Conservation (phyloP, 1,140 invertebrate species). For the Andricus grossulariae region DNA sequence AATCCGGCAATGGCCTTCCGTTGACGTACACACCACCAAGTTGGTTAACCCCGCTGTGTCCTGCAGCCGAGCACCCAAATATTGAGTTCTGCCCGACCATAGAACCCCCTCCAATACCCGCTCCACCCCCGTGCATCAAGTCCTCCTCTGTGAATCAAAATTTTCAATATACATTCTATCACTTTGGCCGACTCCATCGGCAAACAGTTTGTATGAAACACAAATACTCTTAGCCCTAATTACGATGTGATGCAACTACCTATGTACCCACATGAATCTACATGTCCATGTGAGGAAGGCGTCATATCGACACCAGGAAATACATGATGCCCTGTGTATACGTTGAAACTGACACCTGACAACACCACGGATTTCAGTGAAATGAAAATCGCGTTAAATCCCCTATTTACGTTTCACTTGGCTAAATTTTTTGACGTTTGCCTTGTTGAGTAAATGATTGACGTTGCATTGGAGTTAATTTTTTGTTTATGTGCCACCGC, state of each 20-base stretch:
- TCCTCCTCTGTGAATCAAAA: conserved; percentile 73
- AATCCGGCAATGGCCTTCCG: conserved; percentile 96
- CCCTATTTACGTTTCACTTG: no score
- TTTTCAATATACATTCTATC: conserved; percentile 16
- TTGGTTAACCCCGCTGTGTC: conserved; percentile 98
- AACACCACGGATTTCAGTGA: no score
- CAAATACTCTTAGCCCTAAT: conserved; percentile 27
- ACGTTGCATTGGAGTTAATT: no score
- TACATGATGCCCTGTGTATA: no score
- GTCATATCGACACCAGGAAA: no score
- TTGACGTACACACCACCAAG: conserved; percentile 99
- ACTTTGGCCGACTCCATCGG: not conserved
- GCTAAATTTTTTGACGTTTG: no score
- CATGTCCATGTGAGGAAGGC: no score
- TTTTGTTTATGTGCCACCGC: no score
- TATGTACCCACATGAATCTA: not conserved
- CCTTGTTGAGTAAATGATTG: no score
- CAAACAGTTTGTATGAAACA: not conserved
- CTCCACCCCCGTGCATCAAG: conserved; percentile 74
- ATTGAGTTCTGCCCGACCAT: conserved; percentile 79
- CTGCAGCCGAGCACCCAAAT: conserved; percentile 87
- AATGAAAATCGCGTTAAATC: no score
- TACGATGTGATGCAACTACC: not conserved
- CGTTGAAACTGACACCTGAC: no score
- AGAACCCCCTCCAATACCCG: conserved; percentile 70